Conservation (phyloP, 1,140 invertebrate genomes). For the Drosophila ambigua region DNA sequence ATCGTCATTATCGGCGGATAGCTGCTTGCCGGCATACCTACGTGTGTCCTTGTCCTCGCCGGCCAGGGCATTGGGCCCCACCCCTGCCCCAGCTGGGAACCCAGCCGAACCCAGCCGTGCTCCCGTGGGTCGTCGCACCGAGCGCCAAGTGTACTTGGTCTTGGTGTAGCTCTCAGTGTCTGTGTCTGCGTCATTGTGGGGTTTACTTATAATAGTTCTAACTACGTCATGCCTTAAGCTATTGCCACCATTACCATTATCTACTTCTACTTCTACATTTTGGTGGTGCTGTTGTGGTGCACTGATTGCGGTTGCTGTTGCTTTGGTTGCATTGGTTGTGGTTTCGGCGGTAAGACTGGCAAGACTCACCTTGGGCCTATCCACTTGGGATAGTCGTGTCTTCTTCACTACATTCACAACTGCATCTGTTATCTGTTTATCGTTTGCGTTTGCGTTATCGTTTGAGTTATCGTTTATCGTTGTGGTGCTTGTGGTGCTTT, state of each 20-base stretch:
- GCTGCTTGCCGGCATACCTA: slow-evolving; percentile 72
- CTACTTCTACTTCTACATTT: slow-evolving; percentile 55
- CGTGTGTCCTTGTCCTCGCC: slow-evolving; percentile 54
- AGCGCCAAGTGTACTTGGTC: slow-evolving; percentile 43
- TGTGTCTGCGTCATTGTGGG: slow-evolving; percentile 11
- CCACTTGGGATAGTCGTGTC: slow-evolving; percentile 66
- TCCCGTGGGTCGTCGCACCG: slow-evolving; percentile 24
- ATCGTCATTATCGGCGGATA: slow-evolving; percentile 20
- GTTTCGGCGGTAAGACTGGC: slow-evolving; percentile 55
- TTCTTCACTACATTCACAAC: slow-evolving; percentile 59
- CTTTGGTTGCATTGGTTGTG: slow-evolving; percentile 40
- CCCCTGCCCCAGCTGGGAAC: not conserved
- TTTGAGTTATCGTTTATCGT: slow-evolving; percentile 40
- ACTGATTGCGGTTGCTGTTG: slow-evolving; percentile 39
- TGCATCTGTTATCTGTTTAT: slow-evolving; percentile 40
- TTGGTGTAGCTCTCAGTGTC: slow-evolving; percentile 14
- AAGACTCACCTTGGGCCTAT: slow-evolving; percentile 75
- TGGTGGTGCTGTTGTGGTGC: slow-evolving; percentile 35
- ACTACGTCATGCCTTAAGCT: slow-evolving; percentile 78
- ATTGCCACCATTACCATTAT: slow-evolving; percentile 73
- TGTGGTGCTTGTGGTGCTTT: slow-evolving; percentile 37
- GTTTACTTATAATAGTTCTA: slow-evolving; percentile 71
- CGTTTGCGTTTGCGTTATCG: slow-evolving; percentile 31
- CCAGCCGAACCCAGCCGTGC: not conserved
- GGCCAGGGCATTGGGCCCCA: slow-evolving; percentile 31